phyloP scores from a whole-genome alignment of 2,888 invertebrate species.

The Drosophila mimica region DNA sequence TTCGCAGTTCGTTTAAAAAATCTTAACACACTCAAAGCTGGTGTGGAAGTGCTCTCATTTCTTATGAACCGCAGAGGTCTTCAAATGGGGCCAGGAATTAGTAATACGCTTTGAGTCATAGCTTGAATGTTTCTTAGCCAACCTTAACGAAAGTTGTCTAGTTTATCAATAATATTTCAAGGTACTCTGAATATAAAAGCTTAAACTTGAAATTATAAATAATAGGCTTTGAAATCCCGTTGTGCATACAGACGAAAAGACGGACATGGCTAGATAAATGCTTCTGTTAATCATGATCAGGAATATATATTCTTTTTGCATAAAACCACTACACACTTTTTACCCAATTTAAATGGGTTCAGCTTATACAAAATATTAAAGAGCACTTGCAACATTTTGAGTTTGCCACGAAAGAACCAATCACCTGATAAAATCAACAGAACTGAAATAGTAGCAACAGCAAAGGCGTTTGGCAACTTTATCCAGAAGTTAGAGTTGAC shows the following conservation, averaged over 20 bases:
- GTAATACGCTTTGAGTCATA: not conserved
- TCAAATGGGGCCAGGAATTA: not conserved
- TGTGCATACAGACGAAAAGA: not conserved
- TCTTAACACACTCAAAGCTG: not conserved
- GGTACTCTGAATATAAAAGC: not conserved
- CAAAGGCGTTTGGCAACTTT: slow-evolving; percentile 7
- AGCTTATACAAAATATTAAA: not conserved
- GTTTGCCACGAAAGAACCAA: slow-evolving; percentile 28
- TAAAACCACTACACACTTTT: not conserved
- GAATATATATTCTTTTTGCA: not conserved
- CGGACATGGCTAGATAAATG: not conserved
- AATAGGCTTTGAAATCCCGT: not conserved
- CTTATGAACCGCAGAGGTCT: not conserved
- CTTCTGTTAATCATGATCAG: not conserved
- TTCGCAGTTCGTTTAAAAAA: not conserved
- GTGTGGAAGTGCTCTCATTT: not conserved
- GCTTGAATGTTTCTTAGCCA: not conserved
- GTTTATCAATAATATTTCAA: not conserved
- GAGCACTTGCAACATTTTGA: slow-evolving; percentile 36
- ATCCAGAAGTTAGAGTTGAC: not conserved
- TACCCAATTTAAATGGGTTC: not conserved
- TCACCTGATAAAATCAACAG: slow-evolving; percentile 44
- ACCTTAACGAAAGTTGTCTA: not conserved
- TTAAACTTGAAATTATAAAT: not conserved
- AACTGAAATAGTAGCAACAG: slow-evolving; percentile 29